Evolutionary conservation across 2,797 vertebrate species (phyloP), one percentile per base, ranked within the genome.

Genomic region (Nasua narica): DNA sequence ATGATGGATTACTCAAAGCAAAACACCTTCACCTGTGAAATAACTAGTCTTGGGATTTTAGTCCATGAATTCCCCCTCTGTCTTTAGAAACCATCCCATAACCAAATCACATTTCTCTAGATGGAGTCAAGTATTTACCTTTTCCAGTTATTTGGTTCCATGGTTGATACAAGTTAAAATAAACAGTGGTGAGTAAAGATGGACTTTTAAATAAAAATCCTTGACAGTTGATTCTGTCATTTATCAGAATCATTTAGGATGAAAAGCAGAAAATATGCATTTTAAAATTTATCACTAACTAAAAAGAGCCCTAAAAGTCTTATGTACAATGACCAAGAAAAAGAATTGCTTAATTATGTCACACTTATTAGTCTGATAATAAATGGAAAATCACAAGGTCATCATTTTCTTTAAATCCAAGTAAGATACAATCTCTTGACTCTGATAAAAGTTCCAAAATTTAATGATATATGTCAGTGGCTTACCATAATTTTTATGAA

Each of bases 401-500:
- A 74, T 92, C 50, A n/a, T 92, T 92, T 54, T 37, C 12, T 95
- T 35, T 87, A 40, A 91, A 70, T 70, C n/a, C 86, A 52, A 93
- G 82, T 18, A 21, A 87, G n/a, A 69, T 46, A 74, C 65, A 96
- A 87, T 78, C 2, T 94, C 40, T 91, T 91, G 12, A 94, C 48
- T 95, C 87, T 94, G 21, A 77, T 50, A 62, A 91, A 96, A 69
- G 8, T 19, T 96, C 54, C 62, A 83, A 92, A 89, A 81, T 93
- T 65, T 91, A 93, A 60, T 91, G 82, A 4, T 85, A 32, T 76
- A 56, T 84, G 12, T 88, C 58, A 88, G 48, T 85, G 65, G 18
- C 40, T 94, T 95, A 90, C 56, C 43, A 82, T 93, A 87, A 78
- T n/a, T 69, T 95, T 91, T 86, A 87, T 91, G 83, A 95, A 94